Evolutionary conservation across 2,113 vertebrate genomes (phyloP), one percentile per base, ranked within the genome.

Genomic region (Australoheros scitulus): DNA sequence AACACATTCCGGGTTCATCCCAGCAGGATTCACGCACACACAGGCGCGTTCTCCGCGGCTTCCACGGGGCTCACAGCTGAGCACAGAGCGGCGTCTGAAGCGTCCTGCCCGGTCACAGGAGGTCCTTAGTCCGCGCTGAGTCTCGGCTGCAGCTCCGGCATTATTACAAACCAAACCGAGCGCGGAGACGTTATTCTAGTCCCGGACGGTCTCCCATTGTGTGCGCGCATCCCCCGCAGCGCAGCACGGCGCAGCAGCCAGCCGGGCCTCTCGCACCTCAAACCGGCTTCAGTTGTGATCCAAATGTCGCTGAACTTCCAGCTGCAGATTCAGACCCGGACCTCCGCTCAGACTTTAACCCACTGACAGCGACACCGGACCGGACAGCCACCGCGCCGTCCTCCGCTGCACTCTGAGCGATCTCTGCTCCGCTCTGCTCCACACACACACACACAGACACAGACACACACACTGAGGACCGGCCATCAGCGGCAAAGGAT

Each of bases 151-250:
- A 32, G 26, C 68, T 55, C 18, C 26, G 29, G 26, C 32, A 24
- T 32, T 18, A 14, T 55, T 72, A 52, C 17, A 72, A 52, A 52
- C 17, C 47, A 72, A 52, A n/a, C 47, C 68, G 68, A 50, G 47
- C 10, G 18, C 26, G 18, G 68, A 72, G 47, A 55, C 68, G 68
- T 29, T 9, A 50, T 72, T 55, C 11, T 26, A 78, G 89, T 87
- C 83, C 87, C 81, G 84, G 77, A 43, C 82, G 20, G 82, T 20
- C 65, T 84, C 91, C 92, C 90, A 93, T 94, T 93, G 94, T 94
- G 93, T 76, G 77, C 68, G 63, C 80, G 50, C 92, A 81, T 70
- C 85, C 74, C 78, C 87, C 80, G 86, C 89, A 36, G 91, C 65
- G 86, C 72, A 20, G 77, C 59, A 17, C 22, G 2, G 74, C 57